Conservation (phyloP, 2,797 vertebrate genomes). For the Coilia nasus region DNA sequence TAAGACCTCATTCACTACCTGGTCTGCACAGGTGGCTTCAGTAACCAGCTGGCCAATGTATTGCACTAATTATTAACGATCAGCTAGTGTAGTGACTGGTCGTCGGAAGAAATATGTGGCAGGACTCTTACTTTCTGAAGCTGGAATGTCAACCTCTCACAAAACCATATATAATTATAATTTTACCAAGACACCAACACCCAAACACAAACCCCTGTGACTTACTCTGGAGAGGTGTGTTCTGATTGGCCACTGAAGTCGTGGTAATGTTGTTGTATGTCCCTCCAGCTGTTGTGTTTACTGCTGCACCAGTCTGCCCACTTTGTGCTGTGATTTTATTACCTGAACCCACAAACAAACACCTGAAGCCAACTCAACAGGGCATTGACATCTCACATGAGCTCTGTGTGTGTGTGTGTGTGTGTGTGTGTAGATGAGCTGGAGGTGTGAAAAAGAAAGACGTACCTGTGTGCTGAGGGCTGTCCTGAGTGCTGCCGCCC, state of each 20-base stretch:
- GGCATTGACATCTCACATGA: neutral
- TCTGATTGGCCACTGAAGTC: neutral
- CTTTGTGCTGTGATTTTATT: neutral
- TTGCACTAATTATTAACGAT: too few species aligned
- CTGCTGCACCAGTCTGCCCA: neutral
- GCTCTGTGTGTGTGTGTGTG: too few species aligned
- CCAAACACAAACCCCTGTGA: neutral
- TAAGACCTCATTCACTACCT: too few species aligned
- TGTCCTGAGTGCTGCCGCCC: constrained; percentile 83
- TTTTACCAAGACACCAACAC: too few species aligned
- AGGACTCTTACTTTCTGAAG: too few species aligned
- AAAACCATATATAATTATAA: too few species aligned
- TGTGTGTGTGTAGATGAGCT: neutral
- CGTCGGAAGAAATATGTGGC: too few species aligned
- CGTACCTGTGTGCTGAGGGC: constrained; percentile 76
- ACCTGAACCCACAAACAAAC: neutral
- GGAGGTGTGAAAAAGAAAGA: neutral
- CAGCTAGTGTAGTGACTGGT: too few species aligned
- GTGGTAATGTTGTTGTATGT: neutral
- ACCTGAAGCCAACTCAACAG: neutral
- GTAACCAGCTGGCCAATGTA: too few species aligned
- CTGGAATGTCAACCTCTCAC: too few species aligned
- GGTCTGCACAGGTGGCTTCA: too few species aligned
- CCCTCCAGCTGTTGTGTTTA: neutral
- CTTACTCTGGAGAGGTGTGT: neutral